Conservation (phyloP, 1,140 invertebrate species). For the Drosophila nannoptera region DNA sequence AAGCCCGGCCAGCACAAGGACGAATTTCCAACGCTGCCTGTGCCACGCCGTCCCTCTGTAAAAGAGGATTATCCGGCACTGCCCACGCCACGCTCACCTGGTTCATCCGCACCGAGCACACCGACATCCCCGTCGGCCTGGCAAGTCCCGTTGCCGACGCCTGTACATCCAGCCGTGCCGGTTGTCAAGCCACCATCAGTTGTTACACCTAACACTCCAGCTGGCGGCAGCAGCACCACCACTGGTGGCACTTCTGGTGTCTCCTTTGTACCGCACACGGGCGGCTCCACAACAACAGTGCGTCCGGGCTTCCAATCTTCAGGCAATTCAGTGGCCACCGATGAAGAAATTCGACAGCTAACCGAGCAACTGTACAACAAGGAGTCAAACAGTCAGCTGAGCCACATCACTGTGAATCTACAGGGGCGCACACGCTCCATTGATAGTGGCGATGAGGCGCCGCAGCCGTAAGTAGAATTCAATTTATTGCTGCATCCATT, state of each 20-base stretch:
- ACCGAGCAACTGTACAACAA: slow-evolving; percentile 86
- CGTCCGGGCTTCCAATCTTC: slow-evolving; percentile 60
- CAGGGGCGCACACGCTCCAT: slow-evolving; percentile 86
- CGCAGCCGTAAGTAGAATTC: slow-evolving; percentile 83
- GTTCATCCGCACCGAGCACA: slow-evolving; percentile 27
- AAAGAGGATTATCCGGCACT: slow-evolving; percentile 68
- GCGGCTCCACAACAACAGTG: slow-evolving; percentile 46
- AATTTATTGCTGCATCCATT: not conserved
- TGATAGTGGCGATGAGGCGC: slow-evolving; percentile 85
- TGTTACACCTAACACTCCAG: slow-evolving; percentile 15
- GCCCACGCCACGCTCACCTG: slow-evolving; percentile 51
- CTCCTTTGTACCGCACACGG: slow-evolving; percentile 54
- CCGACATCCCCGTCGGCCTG: slow-evolving; percentile 54
- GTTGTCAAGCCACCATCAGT: slow-evolving; percentile 13
- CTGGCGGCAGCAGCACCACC: slow-evolving; percentile 9
- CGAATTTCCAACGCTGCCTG: slow-evolving; percentile 63
- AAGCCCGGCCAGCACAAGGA: slow-evolving; percentile 68
- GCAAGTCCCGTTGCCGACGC: slow-evolving; percentile 61
- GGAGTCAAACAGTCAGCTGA: slow-evolving; percentile 85
- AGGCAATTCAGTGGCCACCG: slow-evolving; percentile 77
- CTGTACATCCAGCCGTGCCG: slow-evolving; percentile 41
- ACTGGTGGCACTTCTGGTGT: slow-evolving; percentile 30
- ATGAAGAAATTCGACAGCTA: slow-evolving; percentile 80
- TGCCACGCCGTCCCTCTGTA: slow-evolving; percentile 56
- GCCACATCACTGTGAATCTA: slow-evolving; percentile 84